Evolutionary conservation across 2,888 invertebrate genomes (phyloP), one percentile per base, ranked within the genome.

Genomic region (Julus scandinavius): DNA sequence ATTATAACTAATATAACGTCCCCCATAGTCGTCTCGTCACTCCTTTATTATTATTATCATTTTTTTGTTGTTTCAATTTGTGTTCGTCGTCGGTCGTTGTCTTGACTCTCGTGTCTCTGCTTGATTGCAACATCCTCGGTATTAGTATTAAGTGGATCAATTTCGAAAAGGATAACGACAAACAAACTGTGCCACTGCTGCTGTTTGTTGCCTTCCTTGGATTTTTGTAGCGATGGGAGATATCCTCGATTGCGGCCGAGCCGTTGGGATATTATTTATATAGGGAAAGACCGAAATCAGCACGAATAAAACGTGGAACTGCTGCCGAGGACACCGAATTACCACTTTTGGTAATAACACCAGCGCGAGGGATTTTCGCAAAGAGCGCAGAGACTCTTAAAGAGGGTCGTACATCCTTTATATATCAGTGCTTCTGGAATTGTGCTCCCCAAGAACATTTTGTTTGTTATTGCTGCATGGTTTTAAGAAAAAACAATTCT

Each of bases 1-100:
- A 72, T 29, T 72, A 72, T 72, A 72, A 72, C 72, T 72, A 72
- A 72, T 72, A 72, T 72, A 72, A 72, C 72, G 72, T 72, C 72
- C 72, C 72, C 72, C 72, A n/a, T 72, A 72, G 72, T 72, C 72
- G 72, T 72, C 72, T 29, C 72, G 7, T 72, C 72, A 72, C 72
- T 72, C 29, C 72, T 72, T 72, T 72, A 72, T 72, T 72, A 72
- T 72, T 72, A 72, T 72, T 72, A 72, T 63, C 72, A 72, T 58
- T 58, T 72, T 72, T 72, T 72, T 72, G 20, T 29, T 72, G 72
- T 72, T 72, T 72, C 72, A 72, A 72, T 72, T 72, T 72, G 72
- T 72, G 20, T 72, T 72, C 72, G 72, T 72, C 72, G 20, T 29
- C 72, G 20, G 72, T 72, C 72, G 72, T 72, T 72, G 29, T 72